Percentiles rank a stretch among this genome's conserved stretches.
Conservation (phyloP, 2,113 vertebrate species). For the Cnemophilus loriae region DNA sequence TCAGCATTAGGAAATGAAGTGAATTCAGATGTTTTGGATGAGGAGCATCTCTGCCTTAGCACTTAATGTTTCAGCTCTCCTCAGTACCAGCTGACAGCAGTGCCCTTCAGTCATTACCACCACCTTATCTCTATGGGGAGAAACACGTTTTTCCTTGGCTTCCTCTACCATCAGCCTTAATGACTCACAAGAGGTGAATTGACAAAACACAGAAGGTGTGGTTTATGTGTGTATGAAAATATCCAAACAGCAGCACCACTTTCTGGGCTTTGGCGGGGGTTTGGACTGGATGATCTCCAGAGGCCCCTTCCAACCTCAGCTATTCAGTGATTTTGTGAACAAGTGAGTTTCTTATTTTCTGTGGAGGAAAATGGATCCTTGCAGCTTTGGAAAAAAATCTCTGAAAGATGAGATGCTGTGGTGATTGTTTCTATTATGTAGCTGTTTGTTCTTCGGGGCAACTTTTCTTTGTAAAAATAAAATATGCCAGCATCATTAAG, state of each 20-base stretch:
- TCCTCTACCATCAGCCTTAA: not conserved
- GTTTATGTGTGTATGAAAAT: not conserved
- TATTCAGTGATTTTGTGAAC: not conserved
- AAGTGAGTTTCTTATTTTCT: not conserved
- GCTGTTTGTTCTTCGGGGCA: not conserved
- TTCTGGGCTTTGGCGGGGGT: not conserved
- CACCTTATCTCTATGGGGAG: not conserved
- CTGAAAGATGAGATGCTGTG: not conserved
- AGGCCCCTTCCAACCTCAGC: not conserved
- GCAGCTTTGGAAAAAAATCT: not conserved
- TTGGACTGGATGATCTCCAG: not conserved
- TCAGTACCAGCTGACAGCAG: not conserved
- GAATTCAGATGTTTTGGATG: not conserved
- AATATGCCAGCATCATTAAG: rapidly evolving
- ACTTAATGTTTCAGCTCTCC: not conserved
- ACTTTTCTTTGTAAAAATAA: not conserved
- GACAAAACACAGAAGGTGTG: not conserved
- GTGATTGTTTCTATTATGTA: not conserved
- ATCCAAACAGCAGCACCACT: not conserved
- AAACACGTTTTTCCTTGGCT: not conserved
- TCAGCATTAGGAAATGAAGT: not conserved
- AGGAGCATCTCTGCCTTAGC: not conserved
- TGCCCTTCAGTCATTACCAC: not conserved
- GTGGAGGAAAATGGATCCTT: not conserved
- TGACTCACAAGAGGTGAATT: not conserved